Conservation (phyloP, 2,888 invertebrate genomes). For the Trichogramma evanescens region DNA sequence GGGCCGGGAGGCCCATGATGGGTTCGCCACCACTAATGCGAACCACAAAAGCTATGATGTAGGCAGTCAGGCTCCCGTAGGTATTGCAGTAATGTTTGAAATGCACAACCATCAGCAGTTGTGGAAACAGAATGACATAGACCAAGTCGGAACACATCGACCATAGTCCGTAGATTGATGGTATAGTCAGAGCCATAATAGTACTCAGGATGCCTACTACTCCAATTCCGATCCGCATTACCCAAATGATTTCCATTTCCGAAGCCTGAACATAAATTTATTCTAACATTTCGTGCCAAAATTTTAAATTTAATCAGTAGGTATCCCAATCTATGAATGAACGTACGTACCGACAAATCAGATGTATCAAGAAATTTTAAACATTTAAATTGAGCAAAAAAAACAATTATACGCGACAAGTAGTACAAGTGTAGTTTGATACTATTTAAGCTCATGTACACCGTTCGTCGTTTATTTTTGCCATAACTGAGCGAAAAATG, state of each 20-base stretch:
- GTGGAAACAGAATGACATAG: conserved; percentile 97
- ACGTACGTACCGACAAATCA: too few species aligned
- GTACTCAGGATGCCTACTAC: conserved; percentile 88
- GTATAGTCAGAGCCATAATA: conserved; percentile 93
- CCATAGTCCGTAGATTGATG: conserved; percentile 97
- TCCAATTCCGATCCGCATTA: conserved; percentile 87
- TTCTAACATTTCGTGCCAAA: too few species aligned
- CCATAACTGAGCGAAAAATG: too few species aligned
- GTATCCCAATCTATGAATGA: too few species aligned
- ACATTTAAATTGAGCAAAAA: too few species aligned
- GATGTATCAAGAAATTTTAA: too few species aligned
- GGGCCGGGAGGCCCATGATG: conserved; percentile 70
- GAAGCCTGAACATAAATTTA: conserved; percentile 60
- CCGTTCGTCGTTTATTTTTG: too few species aligned
- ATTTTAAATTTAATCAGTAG: too few species aligned
- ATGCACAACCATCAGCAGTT: conserved; percentile 95
- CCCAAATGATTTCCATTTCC: conserved; percentile 95
- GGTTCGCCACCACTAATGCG: conserved; percentile 84
- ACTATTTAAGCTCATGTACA: too few species aligned
- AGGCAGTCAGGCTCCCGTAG: conserved; percentile 89
- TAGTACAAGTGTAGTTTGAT: too few species aligned
- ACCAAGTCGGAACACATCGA: conserved; percentile 98
- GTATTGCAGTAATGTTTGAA: conserved; percentile 92
- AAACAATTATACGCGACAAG: too few species aligned
- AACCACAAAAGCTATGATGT: conserved; percentile 74